Base-by-base conservation (phyloP, 2,888 invertebrate genomes). In the Drosophila prostipennis region DNA sequence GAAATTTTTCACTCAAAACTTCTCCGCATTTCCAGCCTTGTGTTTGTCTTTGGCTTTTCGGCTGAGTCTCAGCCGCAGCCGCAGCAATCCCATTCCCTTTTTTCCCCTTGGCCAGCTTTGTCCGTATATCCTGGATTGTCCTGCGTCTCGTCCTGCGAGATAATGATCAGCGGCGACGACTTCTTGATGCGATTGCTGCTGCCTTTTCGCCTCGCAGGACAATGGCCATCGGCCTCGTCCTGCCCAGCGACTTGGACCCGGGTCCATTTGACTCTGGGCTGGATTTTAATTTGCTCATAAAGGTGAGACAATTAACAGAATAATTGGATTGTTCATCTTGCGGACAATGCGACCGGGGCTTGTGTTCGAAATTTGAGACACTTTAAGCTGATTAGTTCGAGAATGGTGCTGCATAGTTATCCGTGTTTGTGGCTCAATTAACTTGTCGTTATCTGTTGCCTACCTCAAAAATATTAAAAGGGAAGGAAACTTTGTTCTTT, bases 261-360 rank as follows among this genome's bases (percentile, higher is more conserved):
- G 37, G 29, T 71, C 71, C 74, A 79, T 89, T 90, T 91, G 91
- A 91, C 90, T 91, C 83, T 80, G 68, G 59, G 72, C 75, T 70
- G 88, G 89, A 89, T 91, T 90, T 91, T 82, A 90, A 91, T 90
- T 90, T 91, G 80, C 60, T 74, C 83, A 86, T 84, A 87, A 89
- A 89, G 90, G 76, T 90, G 90, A 89, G 84, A 90, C 90, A 91
- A 91, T 90, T 90, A 91, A 83, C 80, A 51, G 77, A 86, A 90
- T 90, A 90, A 90, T 90, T 90, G 90, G 90, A 90, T 91, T 90
- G 84, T 75, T 82, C 51, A 73, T 74, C 75, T 56, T 46, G n/a
- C n/a, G 36, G 56, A 85, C 82, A 87, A 85, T 87, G 73, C n/a
- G 26, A 46, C 34, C 67, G 70, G 72, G 56, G 43, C 19, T 43